Evolutionary conservation across 2,113 vertebrate species (phyloP), one percentile per base, ranked within the genome.

Genomic region (Xenopus borealis): DNA sequence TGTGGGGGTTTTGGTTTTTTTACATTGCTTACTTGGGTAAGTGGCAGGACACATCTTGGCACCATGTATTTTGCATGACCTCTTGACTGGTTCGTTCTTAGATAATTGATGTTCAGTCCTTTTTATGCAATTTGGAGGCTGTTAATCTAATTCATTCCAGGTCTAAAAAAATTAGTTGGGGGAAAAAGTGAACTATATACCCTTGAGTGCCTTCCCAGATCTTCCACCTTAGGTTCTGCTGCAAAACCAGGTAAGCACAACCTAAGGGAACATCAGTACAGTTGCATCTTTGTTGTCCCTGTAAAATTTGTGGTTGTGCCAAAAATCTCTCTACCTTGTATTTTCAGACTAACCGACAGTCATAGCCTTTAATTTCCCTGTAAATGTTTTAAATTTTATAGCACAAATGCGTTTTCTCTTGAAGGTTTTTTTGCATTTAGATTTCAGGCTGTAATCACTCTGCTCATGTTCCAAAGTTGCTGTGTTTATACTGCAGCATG

Each of bases 221-320:
- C 95, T 97, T 98, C 93, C 94, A 97, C 93, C 95, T 98, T 99
- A 99, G 95, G 96, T 98, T 98, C 95, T 97, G 96, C 96, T 95
- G 94, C 95, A 94, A 92, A 95, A 93, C 90, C 96, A 99, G 97
- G 97, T 99, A 99, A 99, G 97, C 95, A 92, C 94, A 94, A 94
- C 95, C 94, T 96, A 95, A 97, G 94, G 94, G 94, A 93, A 86
- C 90, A 88, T 90, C 85, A 86, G 87, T 83, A 82, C 83, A 88
- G 89, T 88, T 88, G 87, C 86, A 91, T 91, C 89, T 88, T 87
- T 92, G 91, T 91, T 91, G 90, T 93, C 91, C 91, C 91, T 91
- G 91, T 91, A 89, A 91, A 89, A 86, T 92, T 88, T 89, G 91
- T 91, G 91, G 88, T 92, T 93, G 89, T 89, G 88, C 86, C 87